A percentile compares a stretch with the other conserved stretches of the same genome.
These are phyloP conservation scores for Pseudeuparius sepicola DNA, from an alignment of 2,888 invertebrate species.

Conservation along the genomic window DNA sequence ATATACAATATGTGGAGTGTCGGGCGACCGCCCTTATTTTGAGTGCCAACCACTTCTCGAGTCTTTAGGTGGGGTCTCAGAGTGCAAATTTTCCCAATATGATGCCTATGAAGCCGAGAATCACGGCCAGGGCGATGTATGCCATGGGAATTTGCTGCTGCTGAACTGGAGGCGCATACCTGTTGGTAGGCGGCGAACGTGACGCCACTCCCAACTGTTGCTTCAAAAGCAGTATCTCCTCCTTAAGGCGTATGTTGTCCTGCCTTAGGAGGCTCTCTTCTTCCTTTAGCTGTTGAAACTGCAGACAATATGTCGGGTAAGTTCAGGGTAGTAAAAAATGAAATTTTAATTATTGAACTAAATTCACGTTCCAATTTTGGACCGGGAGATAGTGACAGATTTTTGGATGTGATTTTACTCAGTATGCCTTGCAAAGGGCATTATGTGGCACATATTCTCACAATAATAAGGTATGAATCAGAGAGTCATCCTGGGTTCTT, in stretches of 20 bases:
- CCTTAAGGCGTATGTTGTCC: constrained; percentile 78
- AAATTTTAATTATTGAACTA: constrained; percentile 3
- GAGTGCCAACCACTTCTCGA: too few relatives aligned
- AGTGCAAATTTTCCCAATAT: constrained; percentile 73
- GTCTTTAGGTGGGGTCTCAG: constrained; percentile 53
- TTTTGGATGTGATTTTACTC: too few relatives aligned
- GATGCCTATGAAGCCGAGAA: constrained; percentile 62
- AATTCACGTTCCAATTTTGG: too few relatives aligned
- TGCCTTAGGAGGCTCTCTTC: constrained; percentile 70
- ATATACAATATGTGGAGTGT: too few relatives aligned
- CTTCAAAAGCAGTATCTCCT: constrained; percentile 55
- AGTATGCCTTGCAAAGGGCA: too few relatives aligned
- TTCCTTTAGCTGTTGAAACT: constrained; percentile 68
- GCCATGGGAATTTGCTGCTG: constrained; percentile 46
- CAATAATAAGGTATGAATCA: too few relatives aligned
- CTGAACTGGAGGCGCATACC: constrained; percentile 50
- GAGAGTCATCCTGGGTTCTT: too few relatives aligned
- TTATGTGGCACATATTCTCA: too few relatives aligned
- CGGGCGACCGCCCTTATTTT: too few relatives aligned
- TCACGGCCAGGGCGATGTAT: constrained; percentile 55
- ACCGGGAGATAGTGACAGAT: too few relatives aligned
- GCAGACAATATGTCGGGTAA: too few relatives aligned
- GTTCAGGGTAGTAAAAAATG: too few relatives aligned
- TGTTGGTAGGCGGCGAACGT: constrained; percentile 27
- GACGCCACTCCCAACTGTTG: constrained; percentile 32